Evolutionary conservation across 92 coral and sea anemone genomes (phyloP).

Genomic region (Blastomussa wellsi): DNA sequence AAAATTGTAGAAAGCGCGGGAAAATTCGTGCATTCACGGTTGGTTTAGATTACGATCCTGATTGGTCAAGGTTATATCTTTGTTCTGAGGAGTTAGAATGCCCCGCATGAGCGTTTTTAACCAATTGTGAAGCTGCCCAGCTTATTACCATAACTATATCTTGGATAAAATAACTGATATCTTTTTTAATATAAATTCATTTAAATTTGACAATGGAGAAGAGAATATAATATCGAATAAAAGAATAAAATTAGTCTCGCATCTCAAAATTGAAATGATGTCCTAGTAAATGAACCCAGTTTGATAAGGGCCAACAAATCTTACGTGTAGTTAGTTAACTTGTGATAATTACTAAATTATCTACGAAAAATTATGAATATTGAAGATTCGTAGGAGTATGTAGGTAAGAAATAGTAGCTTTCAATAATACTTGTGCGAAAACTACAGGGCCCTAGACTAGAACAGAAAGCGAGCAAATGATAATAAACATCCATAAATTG

Average conservation of each 20-base stretch:
- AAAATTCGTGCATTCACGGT: neutral
- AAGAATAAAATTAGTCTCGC: neutral
- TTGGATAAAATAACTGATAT: neutral
- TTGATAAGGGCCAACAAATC: neutral
- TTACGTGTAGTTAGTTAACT: neutral
- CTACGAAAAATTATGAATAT: neutral
- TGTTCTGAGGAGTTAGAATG: neutral
- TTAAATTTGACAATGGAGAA: neutral
- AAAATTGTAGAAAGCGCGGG: neutral
- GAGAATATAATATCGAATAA: neutral
- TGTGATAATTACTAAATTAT: neutral
- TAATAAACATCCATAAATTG: too few relatives aligned
- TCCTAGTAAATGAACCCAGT: neutral
- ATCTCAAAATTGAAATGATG: neutral
- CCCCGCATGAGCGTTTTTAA: neutral
- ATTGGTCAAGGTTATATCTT: neutral
- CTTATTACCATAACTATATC: neutral
- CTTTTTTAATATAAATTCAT: neutral
- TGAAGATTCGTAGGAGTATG: neutral
- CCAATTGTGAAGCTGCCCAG: neutral
- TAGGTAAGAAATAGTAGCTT: neutral
- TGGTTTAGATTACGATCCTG: neutral
- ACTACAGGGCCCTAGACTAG: neutral
- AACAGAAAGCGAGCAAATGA: neutral
- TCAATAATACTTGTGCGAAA: neutral